Evolutionary conservation across 1,140 invertebrate species (phyloP).

Genomic region (Leptonema lineaticorne): DNA sequence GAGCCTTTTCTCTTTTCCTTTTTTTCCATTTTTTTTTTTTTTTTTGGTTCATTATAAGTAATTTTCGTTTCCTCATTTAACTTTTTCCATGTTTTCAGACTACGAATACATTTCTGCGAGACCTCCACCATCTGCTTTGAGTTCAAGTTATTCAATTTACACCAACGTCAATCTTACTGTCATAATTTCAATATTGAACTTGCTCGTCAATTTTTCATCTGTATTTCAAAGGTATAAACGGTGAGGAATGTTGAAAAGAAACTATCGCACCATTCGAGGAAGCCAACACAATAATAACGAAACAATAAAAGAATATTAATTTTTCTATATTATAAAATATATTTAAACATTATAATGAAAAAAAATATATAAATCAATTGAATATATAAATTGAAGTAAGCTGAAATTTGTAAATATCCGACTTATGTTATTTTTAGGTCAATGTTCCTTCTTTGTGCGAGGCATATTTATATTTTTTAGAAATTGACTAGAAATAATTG

Average conservation of each 20-base stretch:
- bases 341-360: neutral
- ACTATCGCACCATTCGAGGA: neutral
- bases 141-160: slow-evolving; percentile 4
- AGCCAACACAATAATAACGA: slow-evolving; percentile 22
- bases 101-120: slow-evolving; percentile 38
- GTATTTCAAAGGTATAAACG: neutral
- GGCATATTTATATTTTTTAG: slow-evolving; percentile 20
- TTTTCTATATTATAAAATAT: slow-evolving; percentile 12
- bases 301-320: slow-evolving; percentile 24
- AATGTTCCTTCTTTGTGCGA: slow-evolving; percentile 19
- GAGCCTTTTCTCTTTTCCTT: neutral
- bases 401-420: slow-evolving; percentile 11
- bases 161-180: neutral
- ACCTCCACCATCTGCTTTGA: slow-evolving; percentile 39
- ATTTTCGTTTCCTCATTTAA: neutral
- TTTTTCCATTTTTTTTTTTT: neutral
- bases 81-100: slow-evolving; percentile 33
- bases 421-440: slow-evolving; percentile 11
- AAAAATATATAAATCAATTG: neutral
- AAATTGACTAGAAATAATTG: slow-evolving; percentile 18
- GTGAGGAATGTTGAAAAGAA: neutral
- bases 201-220: neutral
- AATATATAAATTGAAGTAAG: neutral
- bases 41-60: slow-evolving; percentile 6
- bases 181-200: neutral